Evolutionary conservation across 2,113 vertebrate genomes (phyloP), one percentile per base, ranked within the genome.

Genomic region (Pangasianodon gigas): DNA sequence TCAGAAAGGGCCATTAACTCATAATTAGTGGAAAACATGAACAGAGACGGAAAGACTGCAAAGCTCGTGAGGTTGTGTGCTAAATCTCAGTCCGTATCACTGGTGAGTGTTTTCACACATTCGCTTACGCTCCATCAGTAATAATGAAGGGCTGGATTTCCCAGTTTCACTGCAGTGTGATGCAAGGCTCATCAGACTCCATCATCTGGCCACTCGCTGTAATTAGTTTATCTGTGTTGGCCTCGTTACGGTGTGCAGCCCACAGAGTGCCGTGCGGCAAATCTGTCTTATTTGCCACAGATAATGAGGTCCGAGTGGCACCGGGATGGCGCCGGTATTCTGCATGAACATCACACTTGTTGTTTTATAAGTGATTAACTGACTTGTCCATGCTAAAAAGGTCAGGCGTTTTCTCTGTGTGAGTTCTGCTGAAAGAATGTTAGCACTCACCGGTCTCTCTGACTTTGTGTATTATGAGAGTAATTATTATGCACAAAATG

Each of bases 1-100:
- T 74, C 92, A 92, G 93, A 92, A 87, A 60, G 91, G 91, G 87
- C 92, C 92, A 94, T 94, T 95, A 92, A 93, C 91, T 94, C 92
- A 93, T 94, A 95, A 95, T 95, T 94, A 94, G 91, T 92, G 91
- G 91, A 92, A 87, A 91, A 90, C 90, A 94, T 93, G 32, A 91
- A 93, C 89, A 94, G 94, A 46, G 95, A 94, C 91, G 91, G 90
- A 93, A 92, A 92, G 91, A 82, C 92, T 86, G 69, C 32, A 90
- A 71, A 54, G 82, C 85, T 74, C 7, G 2, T 69, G 62, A 86
- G 62, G 46, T 58, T 58, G 54, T 62, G 56, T 62, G 82, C 1
- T 14, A 26, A 62, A 84, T 46, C 37, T 26, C 32, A 41, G 85
- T 58, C 32, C 2, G 51, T 41, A 67, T 46, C 44, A 71, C 41